Base-by-base conservation (phyloP, 1,140 invertebrate species). In the Bombus consobrinus region DNA sequence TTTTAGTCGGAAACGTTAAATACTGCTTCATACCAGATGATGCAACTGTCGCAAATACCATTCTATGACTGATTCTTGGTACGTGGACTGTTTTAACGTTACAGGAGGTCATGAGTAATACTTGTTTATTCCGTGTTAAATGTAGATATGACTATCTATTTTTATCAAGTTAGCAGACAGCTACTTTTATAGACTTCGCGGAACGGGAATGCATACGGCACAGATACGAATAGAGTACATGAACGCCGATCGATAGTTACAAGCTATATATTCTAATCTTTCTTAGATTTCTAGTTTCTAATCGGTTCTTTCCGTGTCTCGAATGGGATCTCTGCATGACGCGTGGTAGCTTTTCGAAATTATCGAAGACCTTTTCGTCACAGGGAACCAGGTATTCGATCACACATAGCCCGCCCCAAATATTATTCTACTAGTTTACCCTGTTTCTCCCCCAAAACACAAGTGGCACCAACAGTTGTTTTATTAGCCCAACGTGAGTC, bases 121-220 rank as follows among this genome's bases (percentile, higher is more conserved):
- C 22, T 59, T 10, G 59, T 62, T 62, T 62, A 34, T 80, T 84
- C 53, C 64, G 28, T 37, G 76, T 47, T 80, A 85, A 85, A 73
- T 53, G 47, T 47, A 34, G 28, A 72, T 25, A 22, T 12, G 15
- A 1, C 5, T 1, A 39, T 3, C 32, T 80, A 85, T 85, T 85
- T 80, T 73, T 80, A 64, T 5, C 32, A 1, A 9, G 28, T 10
- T 3, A 9, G 12, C 43, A 15, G 6, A 9, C 32, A 37, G 25
- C 3, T 57, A 62, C 68, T 85, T 85, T 85, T 64, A 73, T 73
- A 80, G 68, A 64, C 37, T 64, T 80, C 83, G 41, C 39, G 57
- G 83, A 85, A 85, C 28, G 22, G 6, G 22, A 37, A 57, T 34
- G 68, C 57, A 62, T 22, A 32, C 28, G 76, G 12, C 68, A 85